Evolutionary conservation across 1,140 invertebrate species (phyloP).

Genomic region (Lasaia peninsularis): DNA sequence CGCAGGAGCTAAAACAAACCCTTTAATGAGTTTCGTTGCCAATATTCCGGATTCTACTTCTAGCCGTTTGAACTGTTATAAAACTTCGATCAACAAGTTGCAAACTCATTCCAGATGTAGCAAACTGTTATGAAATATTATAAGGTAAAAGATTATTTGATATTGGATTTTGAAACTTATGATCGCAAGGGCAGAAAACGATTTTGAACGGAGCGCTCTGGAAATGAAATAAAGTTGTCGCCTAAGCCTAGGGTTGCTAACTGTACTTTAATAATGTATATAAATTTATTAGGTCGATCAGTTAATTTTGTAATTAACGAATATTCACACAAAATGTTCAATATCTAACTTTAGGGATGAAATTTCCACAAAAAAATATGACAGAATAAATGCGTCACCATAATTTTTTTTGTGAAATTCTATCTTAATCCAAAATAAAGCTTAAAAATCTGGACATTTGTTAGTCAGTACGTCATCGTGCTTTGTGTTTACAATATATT

Average conservation of each 20-base stretch:
- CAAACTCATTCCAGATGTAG: constrained; percentile 3
- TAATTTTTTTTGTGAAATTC: too few relatives aligned
- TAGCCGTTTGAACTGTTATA: neutral
- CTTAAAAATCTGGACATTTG: too few relatives aligned
- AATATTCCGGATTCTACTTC: neutral
- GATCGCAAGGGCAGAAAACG: neutral
- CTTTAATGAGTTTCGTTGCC: neutral
- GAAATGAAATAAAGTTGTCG: neutral
- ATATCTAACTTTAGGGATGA: too few relatives aligned
- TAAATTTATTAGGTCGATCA: too few relatives aligned
- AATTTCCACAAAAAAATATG: too few relatives aligned
- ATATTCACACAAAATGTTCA: too few relatives aligned
- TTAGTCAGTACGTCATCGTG: too few relatives aligned
- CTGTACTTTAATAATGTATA: too few relatives aligned
- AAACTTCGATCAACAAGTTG: constrained; percentile 6
- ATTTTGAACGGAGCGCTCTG: neutral
- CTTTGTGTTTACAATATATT: too few relatives aligned
- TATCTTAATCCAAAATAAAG: too few relatives aligned
- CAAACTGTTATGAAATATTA: neutral
- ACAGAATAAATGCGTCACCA: too few relatives aligned
- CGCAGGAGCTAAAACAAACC: neutral
- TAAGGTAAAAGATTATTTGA: neutral
- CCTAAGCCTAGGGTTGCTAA: neutral
- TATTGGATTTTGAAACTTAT: neutral
- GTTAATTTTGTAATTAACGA: too few relatives aligned